These are phyloP conservation scores for Gymnothorax javanicus DNA, from an alignment of 2,797 vertebrate genomes.

Conservation along the genomic window DNA sequence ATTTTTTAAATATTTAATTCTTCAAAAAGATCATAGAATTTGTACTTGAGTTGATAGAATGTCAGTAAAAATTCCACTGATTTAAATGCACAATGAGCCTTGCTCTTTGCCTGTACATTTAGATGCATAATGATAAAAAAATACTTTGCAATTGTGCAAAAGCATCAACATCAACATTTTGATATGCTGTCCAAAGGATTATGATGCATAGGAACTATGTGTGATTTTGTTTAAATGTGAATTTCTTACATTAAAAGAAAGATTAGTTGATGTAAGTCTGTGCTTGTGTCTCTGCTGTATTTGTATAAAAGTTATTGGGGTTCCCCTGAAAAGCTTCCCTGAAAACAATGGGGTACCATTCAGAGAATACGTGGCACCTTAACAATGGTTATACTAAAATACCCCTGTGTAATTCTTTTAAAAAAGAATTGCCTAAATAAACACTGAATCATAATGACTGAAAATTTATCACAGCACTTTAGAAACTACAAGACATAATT, in stretches of 20 bases:
- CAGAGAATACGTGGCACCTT: conserved; percentile 20
- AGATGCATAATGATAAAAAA: conserved; percentile 8
- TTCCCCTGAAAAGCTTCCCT: not conserved
- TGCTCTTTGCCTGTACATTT: conserved; percentile 9
- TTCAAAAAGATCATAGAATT: not conserved
- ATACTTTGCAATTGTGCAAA: not conserved
- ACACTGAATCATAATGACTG: not conserved
- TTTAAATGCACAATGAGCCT: conserved; percentile 15
- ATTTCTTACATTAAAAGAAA: conserved; percentile 22
- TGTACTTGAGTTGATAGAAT: not conserved
- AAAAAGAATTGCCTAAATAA: not conserved
- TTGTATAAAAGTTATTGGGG: not conserved
- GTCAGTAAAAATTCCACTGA: not conserved
- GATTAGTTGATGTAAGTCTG: not conserved
- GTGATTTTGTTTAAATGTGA: conserved; percentile 31
- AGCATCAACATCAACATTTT: not conserved
- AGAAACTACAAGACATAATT: conserved; percentile 20
- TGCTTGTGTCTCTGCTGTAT: not conserved
- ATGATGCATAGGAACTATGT: conserved; percentile 17
- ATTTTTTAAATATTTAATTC: not conserved
- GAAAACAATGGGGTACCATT: not conserved
- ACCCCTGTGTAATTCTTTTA: not conserved
- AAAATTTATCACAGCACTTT: conserved; percentile 29
- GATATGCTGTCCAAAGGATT: conserved; percentile 41
- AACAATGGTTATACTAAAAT: not conserved